Percentiles rank a stretch among this genome's conserved stretches.
These are phyloP conservation scores for Cantharis rufa DNA, from an alignment of 2,888 invertebrate species.

Conservation along the genomic window DNA sequence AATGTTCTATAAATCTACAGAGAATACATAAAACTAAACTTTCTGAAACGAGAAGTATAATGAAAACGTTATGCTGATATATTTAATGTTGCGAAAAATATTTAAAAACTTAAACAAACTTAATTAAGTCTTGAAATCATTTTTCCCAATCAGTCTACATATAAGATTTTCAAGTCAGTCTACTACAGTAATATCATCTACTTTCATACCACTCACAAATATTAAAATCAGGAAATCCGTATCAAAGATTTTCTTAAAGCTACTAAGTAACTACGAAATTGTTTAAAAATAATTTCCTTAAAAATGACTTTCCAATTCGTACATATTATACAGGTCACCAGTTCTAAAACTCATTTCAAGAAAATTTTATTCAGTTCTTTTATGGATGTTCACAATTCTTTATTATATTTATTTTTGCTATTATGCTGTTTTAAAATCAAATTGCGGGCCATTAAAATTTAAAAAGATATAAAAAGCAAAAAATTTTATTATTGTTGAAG, in stretches of 20 bases:
- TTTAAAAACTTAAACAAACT: background rate
- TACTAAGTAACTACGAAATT: background rate
- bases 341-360: background rate
- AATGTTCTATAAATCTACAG: constrained; percentile 2
- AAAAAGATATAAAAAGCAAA: background rate
- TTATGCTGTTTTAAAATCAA: background rate
- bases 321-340: background rate
- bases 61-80: background rate
- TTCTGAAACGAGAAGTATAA: background rate
- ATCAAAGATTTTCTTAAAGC: background rate
- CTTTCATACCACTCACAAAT: background rate
- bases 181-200: no score
- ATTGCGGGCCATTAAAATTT: background rate
- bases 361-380: background rate
- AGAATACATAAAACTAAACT: background rate
- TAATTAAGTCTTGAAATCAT: background rate
- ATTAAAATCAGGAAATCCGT: background rate
- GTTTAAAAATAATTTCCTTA: background rate
- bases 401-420: background rate
- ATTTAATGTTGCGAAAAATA: background rate
- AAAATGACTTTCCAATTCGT: background rate
- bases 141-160: background rate
- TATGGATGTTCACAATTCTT: background rate
- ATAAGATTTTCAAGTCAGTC: no score
- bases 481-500: background rate